phyloP scores from a whole-genome alignment of 2,113 vertebrate genomes.

The Cryptoleucopteryx plumbea region DNA sequence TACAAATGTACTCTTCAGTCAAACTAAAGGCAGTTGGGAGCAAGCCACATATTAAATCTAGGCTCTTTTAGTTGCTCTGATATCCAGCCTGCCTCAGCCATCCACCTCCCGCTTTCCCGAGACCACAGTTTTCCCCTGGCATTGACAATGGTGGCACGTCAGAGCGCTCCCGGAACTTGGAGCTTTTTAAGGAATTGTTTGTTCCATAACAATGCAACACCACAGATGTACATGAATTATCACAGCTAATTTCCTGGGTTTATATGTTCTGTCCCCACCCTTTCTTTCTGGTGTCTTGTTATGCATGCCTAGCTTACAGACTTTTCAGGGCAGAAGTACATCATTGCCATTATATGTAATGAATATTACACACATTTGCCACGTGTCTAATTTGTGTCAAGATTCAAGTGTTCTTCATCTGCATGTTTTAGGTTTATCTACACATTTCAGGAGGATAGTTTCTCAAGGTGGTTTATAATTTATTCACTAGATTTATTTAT shows the following conservation, averaged over 20 bases:
- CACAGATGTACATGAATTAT: background rate
- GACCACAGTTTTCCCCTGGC: background rate
- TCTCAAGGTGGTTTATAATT: background rate
- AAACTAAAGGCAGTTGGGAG: background rate
- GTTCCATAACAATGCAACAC: fast-evolving
- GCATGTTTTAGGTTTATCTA: background rate
- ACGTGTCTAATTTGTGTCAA: background rate
- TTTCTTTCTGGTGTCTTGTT: background rate
- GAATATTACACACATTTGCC: fast-evolving
- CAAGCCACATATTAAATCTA: background rate
- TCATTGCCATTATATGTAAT: background rate
- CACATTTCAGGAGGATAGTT: background rate
- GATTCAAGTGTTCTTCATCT: background rate
- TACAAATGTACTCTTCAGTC: background rate
- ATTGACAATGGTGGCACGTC: background rate
- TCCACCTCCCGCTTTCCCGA: background rate
- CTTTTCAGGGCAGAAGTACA: background rate
- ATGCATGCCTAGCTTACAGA: background rate
- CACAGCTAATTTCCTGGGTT: background rate
- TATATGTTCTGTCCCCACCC: background rate
- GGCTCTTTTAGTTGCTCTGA: background rate
- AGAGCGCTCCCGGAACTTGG: background rate
- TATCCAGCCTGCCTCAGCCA: background rate
- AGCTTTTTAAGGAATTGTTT: background rate
- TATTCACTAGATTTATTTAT: background rate